Evolutionary conservation across 2,888 invertebrate genomes (phyloP), one percentile per base, ranked within the genome.

Genomic region (Oscheius onirici): DNA sequence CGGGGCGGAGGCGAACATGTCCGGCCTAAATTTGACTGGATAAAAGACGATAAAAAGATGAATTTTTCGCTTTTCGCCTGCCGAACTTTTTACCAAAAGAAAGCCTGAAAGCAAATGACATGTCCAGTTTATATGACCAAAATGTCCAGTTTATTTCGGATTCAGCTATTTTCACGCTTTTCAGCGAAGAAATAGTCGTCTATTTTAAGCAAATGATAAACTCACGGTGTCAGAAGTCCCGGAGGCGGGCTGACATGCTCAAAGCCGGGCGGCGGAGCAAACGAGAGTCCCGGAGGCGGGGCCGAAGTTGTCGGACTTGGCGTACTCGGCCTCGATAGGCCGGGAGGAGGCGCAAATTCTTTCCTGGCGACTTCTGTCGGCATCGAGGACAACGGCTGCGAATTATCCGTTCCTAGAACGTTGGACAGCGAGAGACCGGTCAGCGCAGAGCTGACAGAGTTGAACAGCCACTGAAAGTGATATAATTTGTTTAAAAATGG

Each of bases 1-100:
- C n/a, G 73, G 74, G 40, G 70, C 76, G 13, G 72, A 70, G 22
- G 60, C 52, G 49, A 76, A 76, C 11, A 51, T 51, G 51, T 51
- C 34, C 34, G 34, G 34, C 34, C 34, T 34, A 8, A 8, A 34
- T 6, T 34, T n/a, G n/a, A n/a, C n/a, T 34, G 3, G 34, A 34
- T 3, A 34, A 0, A 34, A n/a, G n/a, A n/a, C n/a, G n/a, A n/a
- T n/a, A n/a, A n/a, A n/a, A n/a, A n/a, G n/a, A n/a, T n/a, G n/a
- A n/a, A n/a, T n/a, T n/a, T n/a, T n/a, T n/a, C n/a, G n/a, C n/a
- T n/a, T n/a, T n/a, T n/a, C n/a, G n/a, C n/a, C n/a, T n/a, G n/a
- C n/a, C n/a, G n/a, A n/a, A n/a, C n/a, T n/a, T n/a, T n/a, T n/a
- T n/a, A n/a, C n/a, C n/a, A n/a, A n/a, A n/a, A n/a, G n/a, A n/a